These are phyloP conservation scores for Eciton burchellii DNA, from an alignment of 1,140 invertebrate genomes.

Conservation along the genomic window DNA sequence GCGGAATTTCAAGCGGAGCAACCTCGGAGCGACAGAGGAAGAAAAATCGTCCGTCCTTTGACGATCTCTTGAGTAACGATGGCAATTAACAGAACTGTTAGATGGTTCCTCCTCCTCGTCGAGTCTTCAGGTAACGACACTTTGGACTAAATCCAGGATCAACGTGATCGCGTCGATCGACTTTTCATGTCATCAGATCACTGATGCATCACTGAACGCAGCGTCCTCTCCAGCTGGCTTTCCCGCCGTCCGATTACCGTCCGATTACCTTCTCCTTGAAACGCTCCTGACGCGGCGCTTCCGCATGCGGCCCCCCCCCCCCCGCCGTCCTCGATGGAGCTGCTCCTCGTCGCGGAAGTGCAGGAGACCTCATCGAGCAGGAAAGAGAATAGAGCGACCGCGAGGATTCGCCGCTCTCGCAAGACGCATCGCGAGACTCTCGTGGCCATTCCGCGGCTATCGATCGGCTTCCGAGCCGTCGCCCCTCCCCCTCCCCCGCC, in stretches of 20 bases:
- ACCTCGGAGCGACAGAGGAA: background rate
- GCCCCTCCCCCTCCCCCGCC: conserved; percentile 18
- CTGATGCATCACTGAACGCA: too few relatives aligned
- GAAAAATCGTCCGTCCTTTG: too few relatives aligned
- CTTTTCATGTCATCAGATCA: too few relatives aligned
- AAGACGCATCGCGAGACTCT: background rate
- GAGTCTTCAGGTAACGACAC: too few relatives aligned
- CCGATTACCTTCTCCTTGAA: conserved; percentile 62
- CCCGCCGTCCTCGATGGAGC: background rate
- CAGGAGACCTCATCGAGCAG: conserved; percentile 37
- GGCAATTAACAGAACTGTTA: too few relatives aligned
- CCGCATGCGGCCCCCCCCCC: conserved; percentile 48
- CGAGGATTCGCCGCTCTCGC: conserved; percentile 2
- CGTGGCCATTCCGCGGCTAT: background rate
- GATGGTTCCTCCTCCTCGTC: too few relatives aligned
- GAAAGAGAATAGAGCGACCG: background rate
- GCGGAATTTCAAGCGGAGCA: conserved; percentile 22
- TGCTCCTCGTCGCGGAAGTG: conserved; percentile 7
- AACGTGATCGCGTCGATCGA: too few relatives aligned
- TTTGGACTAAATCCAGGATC: too few relatives aligned
- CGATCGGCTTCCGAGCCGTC: conserved; percentile 34
- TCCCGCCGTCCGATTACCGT: conserved; percentile 69
- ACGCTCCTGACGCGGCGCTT: conserved; percentile 66
- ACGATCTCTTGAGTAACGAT: too few relatives aligned
- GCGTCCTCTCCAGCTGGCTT: background rate